Evolutionary conservation across 2,888 invertebrate genomes (phyloP).

Genomic region (Tinea semifulvella): DNA sequence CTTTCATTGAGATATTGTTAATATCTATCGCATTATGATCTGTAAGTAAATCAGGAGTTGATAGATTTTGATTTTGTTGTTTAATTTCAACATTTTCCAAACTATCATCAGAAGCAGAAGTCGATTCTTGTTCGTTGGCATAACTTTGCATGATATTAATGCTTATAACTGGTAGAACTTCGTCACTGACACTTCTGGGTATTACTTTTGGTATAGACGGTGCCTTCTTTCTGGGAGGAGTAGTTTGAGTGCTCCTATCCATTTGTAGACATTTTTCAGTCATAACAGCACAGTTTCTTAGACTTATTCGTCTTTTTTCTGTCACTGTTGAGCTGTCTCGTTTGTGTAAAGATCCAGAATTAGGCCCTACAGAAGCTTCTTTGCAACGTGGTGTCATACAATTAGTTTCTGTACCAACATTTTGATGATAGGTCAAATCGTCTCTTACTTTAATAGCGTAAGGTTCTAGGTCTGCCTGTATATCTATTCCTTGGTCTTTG

Average conservation of each 20-base stretch:
- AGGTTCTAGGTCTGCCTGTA: slow-evolving; percentile 59
- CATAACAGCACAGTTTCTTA: slow-evolving; percentile 47
- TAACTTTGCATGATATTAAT: slow-evolving; percentile 69
- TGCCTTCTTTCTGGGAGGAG: slow-evolving; percentile 39
- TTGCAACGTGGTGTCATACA: slow-evolving; percentile 56
- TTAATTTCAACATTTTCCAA: slow-evolving; percentile 30
- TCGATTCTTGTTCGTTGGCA: slow-evolving; percentile 45
- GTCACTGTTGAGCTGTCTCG: slow-evolving; percentile 42
- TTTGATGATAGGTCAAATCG: slow-evolving; percentile 32
- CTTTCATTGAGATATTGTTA: slow-evolving; percentile 21
- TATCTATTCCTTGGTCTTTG: slow-evolving; percentile 66
- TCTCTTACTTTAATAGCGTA: slow-evolving; percentile 39
- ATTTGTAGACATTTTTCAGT: slow-evolving; percentile 35
- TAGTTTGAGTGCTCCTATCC: slow-evolving; percentile 45
- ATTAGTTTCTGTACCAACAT: slow-evolving; percentile 49
- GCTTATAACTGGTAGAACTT: slow-evolving; percentile 56
- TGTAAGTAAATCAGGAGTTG: slow-evolving; percentile 64
- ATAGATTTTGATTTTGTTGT: slow-evolving; percentile 24
- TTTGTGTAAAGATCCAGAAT: slow-evolving; percentile 34
- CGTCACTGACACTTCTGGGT: slow-evolving; percentile 30
- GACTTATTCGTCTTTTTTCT: slow-evolving; percentile 31
- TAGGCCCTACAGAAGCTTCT: slow-evolving; percentile 50
- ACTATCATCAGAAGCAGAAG: slow-evolving; percentile 59
- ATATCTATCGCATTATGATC: slow-evolving; percentile 61
- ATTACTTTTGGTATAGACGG: slow-evolving; percentile 26